Conservation (phyloP, 2,888 invertebrate species). For the Anticlea derivata region DNA sequence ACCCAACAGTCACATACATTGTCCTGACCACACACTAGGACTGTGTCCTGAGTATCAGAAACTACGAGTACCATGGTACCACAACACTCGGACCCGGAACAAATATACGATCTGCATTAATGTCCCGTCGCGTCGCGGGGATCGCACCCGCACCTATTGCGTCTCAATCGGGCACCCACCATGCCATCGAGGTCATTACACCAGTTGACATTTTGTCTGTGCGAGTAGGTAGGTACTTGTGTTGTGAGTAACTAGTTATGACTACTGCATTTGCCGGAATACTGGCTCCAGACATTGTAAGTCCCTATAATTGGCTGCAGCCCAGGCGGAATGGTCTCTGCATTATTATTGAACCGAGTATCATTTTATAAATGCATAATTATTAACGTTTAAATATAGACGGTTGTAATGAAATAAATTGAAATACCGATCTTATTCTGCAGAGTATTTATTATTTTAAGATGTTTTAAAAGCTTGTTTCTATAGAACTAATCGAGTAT, state of each 20-base stretch:
- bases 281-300: conserved; percentile 40
- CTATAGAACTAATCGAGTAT: no score
- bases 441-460: background rate
- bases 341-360: conserved; percentile 46
- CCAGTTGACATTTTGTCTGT: conserved; percentile 15
- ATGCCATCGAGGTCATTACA: no score
- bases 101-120: no score
- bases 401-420: conserved; percentile 45
- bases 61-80: no score
- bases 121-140: no score
- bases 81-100: no score
- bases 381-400: conserved; percentile 52
- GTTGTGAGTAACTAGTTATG: conserved; percentile 5
- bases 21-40: no score
- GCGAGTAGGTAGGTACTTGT: background rate
- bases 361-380: conserved; percentile 55
- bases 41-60: no score
- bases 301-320: conserved; percentile 43
- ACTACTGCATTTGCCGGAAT: conserved; percentile 9
- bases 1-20: no score
- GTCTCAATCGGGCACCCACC: no score
- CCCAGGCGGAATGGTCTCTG: conserved; percentile 33
- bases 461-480: background rate
- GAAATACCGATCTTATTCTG: conserved; percentile 24
- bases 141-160: no score